Evolutionary conservation across 1,140 invertebrate species (phyloP).

Genomic region (Ceratina calcarata): DNA sequence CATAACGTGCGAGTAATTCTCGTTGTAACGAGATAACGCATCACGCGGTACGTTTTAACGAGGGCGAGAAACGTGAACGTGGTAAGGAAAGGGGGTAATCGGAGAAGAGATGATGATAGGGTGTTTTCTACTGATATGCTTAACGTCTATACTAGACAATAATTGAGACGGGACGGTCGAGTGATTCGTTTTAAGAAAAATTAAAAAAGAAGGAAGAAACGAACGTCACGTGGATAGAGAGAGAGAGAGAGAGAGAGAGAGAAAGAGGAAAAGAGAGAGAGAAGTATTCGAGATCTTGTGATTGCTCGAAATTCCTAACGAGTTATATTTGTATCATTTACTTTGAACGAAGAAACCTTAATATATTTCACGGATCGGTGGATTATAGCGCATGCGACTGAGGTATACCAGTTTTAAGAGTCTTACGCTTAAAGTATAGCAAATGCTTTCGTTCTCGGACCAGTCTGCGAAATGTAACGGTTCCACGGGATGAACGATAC

Average conservation of each 20-base stretch:
- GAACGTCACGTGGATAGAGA: conserved; percentile 4
- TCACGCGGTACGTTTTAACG: conserved; percentile 23
- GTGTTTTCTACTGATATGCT: conserved; percentile 41
- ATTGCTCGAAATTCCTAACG: conserved; percentile 50
- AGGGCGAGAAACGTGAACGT: neutral
- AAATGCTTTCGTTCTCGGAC: conserved; percentile 52
- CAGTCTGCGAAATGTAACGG: conserved; percentile 24
- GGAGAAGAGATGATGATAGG: neutral
- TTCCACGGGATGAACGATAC: neutral
- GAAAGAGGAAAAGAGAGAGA: neutral
- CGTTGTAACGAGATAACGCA: conserved; percentile 36
- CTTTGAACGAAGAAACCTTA: conserved; percentile 48
- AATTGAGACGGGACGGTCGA: conserved; percentile 46
- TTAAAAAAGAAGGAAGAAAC: neutral
- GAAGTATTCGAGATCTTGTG: conserved; percentile 48
- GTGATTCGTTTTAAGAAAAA: conserved; percentile 14
- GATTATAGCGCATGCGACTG: conserved; percentile 52
- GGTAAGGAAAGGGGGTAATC: neutral
- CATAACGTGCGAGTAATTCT: conserved; percentile 38
- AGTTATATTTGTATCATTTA: conserved; percentile 57
- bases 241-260: neutral
- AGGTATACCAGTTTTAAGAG: conserved; percentile 50
- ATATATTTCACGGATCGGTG: conserved; percentile 57
- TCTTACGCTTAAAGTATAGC: conserved; percentile 52
- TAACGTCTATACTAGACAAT: conserved; percentile 61